A percentile compares a stretch with the other conserved stretches of the same genome.
Evolutionary conservation across 1,140 invertebrate species (phyloP).

Genomic region (Saccostrea glomerata): DNA sequence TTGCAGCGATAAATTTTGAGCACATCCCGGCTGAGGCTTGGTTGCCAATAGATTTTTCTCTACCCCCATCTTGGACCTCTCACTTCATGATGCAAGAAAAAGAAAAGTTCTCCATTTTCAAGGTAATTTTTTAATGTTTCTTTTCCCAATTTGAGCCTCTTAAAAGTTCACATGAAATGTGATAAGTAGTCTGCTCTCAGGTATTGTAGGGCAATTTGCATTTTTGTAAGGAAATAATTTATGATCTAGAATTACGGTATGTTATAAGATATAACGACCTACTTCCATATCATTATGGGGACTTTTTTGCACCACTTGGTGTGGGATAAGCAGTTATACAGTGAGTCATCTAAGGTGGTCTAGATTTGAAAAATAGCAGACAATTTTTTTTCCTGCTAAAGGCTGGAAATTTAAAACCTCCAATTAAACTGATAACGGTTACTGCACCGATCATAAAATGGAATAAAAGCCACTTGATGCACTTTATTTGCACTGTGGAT

Average conservation of each 20-base stretch:
- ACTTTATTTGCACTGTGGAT: conserved; percentile 1
- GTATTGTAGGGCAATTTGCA: neutral
- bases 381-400: conserved; percentile 23
- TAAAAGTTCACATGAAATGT: neutral
- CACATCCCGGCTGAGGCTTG: neutral
- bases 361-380: conserved; percentile 30
- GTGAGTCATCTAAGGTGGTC: conserved; percentile 24
- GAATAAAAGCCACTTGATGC: neutral
- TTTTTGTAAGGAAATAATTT: neutral
- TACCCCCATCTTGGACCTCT: conserved; percentile 29
- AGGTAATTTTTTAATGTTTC: conserved; percentile 10
- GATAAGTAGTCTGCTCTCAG: neutral
- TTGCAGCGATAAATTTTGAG: neutral
- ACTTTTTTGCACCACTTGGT: conserved; percentile 24
- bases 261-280: conserved; percentile 3
- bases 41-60: neutral
- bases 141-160: neutral
- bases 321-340: neutral
- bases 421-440: conserved; percentile 28
- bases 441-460: conserved; percentile 33
- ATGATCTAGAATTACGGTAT: conserved; percentile 17
- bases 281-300: conserved; percentile 29
- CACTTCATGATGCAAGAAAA: conserved; percentile 13
- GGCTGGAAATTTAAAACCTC: conserved; percentile 33
- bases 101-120: conserved; percentile 25